A percentile compares a stretch with the other conserved stretches of the same genome.
phyloP scores from a whole-genome alignment of 2,888 invertebrate genomes.

The Disparrhopalites patrizii region DNA sequence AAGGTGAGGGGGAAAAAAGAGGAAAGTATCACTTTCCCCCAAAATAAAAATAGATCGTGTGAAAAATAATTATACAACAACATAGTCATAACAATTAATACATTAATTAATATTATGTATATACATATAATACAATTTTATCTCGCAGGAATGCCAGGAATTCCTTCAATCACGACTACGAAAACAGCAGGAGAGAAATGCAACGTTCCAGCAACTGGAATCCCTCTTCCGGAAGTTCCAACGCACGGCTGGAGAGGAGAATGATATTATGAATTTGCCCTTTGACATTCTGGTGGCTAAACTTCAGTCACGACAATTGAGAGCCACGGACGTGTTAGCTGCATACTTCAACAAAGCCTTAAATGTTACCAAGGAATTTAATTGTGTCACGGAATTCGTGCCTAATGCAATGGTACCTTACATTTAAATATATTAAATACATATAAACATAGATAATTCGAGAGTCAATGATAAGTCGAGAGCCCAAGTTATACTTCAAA shows the following conservation, averaged over 20 bases:
- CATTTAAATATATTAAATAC: neutral
- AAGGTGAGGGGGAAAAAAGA: too few relatives aligned
- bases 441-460: too few relatives aligned
- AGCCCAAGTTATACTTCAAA: too few relatives aligned
- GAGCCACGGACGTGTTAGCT: conserved; percentile 33
- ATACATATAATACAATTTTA: too few relatives aligned
- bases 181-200: conserved; percentile 6
- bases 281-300: conserved; percentile 5
- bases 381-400: conserved; percentile 50
- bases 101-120: too few relatives aligned
- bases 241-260: neutral
- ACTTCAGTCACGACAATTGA: conserved; percentile 27
- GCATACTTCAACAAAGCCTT: conserved; percentile 49
- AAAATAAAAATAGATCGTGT: too few relatives aligned
- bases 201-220: neutral
- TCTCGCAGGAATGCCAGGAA: too few relatives aligned
- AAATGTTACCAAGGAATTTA: conserved; percentile 46
- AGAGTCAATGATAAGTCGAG: too few relatives aligned
- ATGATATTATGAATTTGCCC: neutral
- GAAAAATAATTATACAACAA: too few relatives aligned
- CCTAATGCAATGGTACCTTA: conserved; percentile 46
- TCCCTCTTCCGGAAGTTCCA: neutral
- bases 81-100: too few relatives aligned
- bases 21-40: too few relatives aligned
- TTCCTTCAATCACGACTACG: too few relatives aligned